phyloP scores from a whole-genome alignment of 1,140 invertebrate genomes.

The Aricia agestis region DNA sequence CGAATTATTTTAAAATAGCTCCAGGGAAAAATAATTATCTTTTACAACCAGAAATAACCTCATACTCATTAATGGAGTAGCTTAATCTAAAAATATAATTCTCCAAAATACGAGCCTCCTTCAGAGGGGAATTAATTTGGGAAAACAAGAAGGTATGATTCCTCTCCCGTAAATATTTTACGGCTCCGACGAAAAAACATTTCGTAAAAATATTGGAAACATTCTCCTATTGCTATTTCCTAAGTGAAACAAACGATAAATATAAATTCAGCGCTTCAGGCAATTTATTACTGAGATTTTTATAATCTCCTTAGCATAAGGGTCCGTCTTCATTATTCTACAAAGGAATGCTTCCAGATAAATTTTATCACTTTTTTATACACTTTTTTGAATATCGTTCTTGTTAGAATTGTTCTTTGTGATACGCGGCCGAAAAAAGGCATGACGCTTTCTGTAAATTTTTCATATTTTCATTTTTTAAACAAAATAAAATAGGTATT shows the following conservation, averaged over 20 bases:
- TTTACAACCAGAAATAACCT: constrained; percentile 7
- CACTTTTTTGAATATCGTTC: not conserved
- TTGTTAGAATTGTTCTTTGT: not conserved
- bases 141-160: constrained; percentile 51
- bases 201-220: constrained; percentile 64
- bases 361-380: constrained; percentile 4
- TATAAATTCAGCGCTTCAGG: constrained; percentile 70
- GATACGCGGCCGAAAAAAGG: not conserved
- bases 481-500: not conserved
- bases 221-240: constrained; percentile 72
- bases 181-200: constrained; percentile 62
- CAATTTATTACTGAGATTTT: constrained; percentile 73
- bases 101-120: constrained; percentile 43
- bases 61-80: not conserved
- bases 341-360: constrained; percentile 18
- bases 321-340: constrained; percentile 31
- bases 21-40: not conserved
- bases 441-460: not conserved
- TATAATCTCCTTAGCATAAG: constrained; percentile 40
- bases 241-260: constrained; percentile 74
- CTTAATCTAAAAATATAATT: constrained; percentile 14
- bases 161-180: constrained; percentile 71
- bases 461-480: not conserved
- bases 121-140: constrained; percentile 64
- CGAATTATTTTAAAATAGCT: constrained; percentile 7